Evolutionary conservation across 2,113 vertebrate species (phyloP).

Genomic region (Euleptes europaea): DNA sequence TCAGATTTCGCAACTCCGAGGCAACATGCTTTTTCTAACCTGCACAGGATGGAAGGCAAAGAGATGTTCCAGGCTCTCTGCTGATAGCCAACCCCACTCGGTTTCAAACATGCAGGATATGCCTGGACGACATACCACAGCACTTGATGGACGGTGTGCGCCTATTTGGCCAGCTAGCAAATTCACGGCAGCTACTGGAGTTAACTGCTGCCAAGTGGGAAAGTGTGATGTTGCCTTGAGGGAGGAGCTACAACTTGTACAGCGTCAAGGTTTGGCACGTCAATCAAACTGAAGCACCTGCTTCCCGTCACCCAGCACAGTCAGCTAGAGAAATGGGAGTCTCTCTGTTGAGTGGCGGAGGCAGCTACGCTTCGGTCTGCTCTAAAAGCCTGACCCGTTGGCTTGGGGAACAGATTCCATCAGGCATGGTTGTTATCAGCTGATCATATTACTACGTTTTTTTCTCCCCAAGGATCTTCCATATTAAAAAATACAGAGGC

Average conservation of each 20-base stretch:
- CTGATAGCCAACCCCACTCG: background rate
- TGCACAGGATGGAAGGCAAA: conserved; percentile 12
- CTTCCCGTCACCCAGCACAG: conserved; percentile 50
- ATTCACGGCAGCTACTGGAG: conserved; percentile 14
- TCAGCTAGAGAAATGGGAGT: conserved; percentile 42
- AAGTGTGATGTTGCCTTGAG: conserved; percentile 30
- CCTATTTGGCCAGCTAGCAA: conserved; percentile 8
- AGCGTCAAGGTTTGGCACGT: conserved; percentile 71
- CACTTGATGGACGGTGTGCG: background rate
- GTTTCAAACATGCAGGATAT: conserved; percentile 32
- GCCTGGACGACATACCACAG: conserved; percentile 27
- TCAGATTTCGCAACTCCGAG: conserved; percentile 1
- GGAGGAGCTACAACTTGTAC: conserved; percentile 47
- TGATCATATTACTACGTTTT: conserved; percentile 12
- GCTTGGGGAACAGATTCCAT: conserved; percentile 15
- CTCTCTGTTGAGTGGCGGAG: conserved; percentile 60
- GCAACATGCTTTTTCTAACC: conserved; percentile 33
- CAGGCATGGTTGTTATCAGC: conserved; percentile 39
- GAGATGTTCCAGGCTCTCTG: background rate
- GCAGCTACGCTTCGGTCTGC: conserved; percentile 64
- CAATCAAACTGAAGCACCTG: conserved; percentile 64
- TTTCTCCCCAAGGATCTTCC: conserved; percentile 33
- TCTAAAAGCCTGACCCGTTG: conserved; percentile 54
- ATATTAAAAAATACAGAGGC: conserved; percentile 36
- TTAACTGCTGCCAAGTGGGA: conserved; percentile 35